Evolutionary conservation across 2,797 vertebrate genomes (phyloP), one percentile per base, ranked within the genome.

Genomic region (Takifugu ocellatus): DNA sequence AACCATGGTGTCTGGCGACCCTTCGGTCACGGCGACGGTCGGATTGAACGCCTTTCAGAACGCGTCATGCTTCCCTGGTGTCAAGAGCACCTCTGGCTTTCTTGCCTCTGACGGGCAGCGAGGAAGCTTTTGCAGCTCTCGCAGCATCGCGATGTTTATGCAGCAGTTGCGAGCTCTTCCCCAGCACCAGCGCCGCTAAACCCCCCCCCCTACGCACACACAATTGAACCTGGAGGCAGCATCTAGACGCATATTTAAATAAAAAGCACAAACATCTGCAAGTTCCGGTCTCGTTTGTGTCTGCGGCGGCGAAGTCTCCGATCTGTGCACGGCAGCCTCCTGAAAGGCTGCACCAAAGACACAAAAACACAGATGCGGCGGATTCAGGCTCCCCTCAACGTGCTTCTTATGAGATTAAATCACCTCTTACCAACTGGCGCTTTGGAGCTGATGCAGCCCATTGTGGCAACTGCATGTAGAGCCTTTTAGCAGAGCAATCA

Each of bases 381-480:
- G 70, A 44, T 3, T n/a, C 68, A 77, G 73, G 62, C 70, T 76
- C 66, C 63, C 75, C 68, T 46, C 61, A 44, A 59, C 77, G 79
- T 80, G 86, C 75, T 52, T n/a, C 56, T 50, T 29, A 62, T 33
- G 43, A 68, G 59, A 67, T 72, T 52, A 1, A 63, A 77, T 63
- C 49, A 66, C 71, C 63, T 88, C 90, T 92, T 91, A 91, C 91
- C 90, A 69, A 91, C 75, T 59, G 90, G 85, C 54, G 85, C 68
- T 76, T 88, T 91, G 77, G 90, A 90, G 79, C 83, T 89, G 75
- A 89, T 87, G 69, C 90, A 91, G 78, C 95, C 94, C 94, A 95
- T 96, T 85, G 82, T 91, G 83, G 69, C 75, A 75, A 81, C 66
- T 72, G 79, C 76, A 72, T 81, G 79, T 66, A 60, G 66, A 78